Evolutionary conservation across 2,113 vertebrate genomes (phyloP), one percentile per base, ranked within the genome.

Genomic region (Megaceryle torquata): DNA sequence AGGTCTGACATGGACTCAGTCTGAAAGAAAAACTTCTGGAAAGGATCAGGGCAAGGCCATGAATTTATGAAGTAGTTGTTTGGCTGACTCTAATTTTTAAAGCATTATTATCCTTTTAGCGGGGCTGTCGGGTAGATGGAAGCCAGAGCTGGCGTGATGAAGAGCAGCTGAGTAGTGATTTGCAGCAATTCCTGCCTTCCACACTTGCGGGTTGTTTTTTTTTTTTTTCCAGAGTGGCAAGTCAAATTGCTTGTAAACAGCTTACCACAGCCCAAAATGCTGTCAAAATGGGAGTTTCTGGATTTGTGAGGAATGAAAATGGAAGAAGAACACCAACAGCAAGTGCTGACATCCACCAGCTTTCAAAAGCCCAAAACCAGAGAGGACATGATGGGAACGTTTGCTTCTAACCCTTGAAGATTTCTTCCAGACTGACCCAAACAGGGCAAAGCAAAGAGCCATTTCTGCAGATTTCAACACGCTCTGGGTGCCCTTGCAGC

Each of bases 91-190:
- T 96, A 94, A 96, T 96, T 97, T 97, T 95, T 96, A 96, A 96
- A 96, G 95, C 93, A 88, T 97, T 96, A 97, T 97, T 96, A 97
- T 96, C 95, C 95, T 94, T 97, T 96, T 97, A 96, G 95, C 57
- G 0, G 60, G 92, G 77, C 95, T 94, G 95, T 97, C 80, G 17
- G 69, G 92, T 64, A 86, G 95, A 96, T 96, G 93, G 95, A 96
- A 96, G 95, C 95, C 95, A 96, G 93, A 95, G 90, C 86, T n/a
- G 33, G 56, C 1, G 22, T 93, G 95, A 95, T 92, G 86, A 92
- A 83, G 91, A 97, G 95, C 95, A 96, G 95, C 95, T 96, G 92
- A 96, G 57, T 1, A 60, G 68, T 8, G 48, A 92, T 86, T 92
- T 88, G 93, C 86, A 84, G 89, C 95, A 86, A 48, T 78, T 93